Evolutionary conservation across 2,888 invertebrate genomes (phyloP), one percentile per base, ranked within the genome.

Genomic region (Ditula angustiorana): DNA sequence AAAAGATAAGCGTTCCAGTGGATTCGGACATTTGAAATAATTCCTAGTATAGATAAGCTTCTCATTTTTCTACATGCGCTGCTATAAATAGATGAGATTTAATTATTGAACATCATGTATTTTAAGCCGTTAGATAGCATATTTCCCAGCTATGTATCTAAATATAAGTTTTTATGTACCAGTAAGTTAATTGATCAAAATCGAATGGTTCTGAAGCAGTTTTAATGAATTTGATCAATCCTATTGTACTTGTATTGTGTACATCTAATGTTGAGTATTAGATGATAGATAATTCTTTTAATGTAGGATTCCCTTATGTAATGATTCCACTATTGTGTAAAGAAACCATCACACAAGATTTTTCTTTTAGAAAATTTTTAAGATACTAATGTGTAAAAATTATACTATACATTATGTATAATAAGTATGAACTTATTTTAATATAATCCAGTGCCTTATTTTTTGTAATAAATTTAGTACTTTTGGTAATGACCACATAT

Each of bases 381-480:
- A 13, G 4, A 13, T 35, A 5, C 10, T 41, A 8, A 8, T 41
- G n/a, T 41, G 16, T 37, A 16, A 16, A 37, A 37, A 37, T 16
- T 7, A 19, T 19, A 41, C 16, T 41, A 41, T 16, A 16, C 10
- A 41, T 19, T n/a, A n/a, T n/a, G n/a, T n/a, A n/a, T n/a, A n/a
- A n/a, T n/a, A n/a, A n/a, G 41, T 41, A 41, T 19, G 8, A 19
- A 19, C 41, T 19, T 37, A 37, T 7, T 37, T 37, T 47, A 13
- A 8, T 24, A 8, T 24, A 24, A 46, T n/a, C n/a, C 46, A 28
- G 28, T 49, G 49, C 49, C 49, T 49, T 49, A 49, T 16, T 49
- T 24, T 28, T 49, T 16, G 26, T 49, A 26, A 28, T 13, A 19
- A 19, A 28, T 19, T 1, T 47, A 47, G 35, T 35, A 13, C n/a